These are phyloP conservation scores for Actias luna DNA, from an alignment of 2,888 invertebrate genomes.

Conservation along the genomic window DNA sequence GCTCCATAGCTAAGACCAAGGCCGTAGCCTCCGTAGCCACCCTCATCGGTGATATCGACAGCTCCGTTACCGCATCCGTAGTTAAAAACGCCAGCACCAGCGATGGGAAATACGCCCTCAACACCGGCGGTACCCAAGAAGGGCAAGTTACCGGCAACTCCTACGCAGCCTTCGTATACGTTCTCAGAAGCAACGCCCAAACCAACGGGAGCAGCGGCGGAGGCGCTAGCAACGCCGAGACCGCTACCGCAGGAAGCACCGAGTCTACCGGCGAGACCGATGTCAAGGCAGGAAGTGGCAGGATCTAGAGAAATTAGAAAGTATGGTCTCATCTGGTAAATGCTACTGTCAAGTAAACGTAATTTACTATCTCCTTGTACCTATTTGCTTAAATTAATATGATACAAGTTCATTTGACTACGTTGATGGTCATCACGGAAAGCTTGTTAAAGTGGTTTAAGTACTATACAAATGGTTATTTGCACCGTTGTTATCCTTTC, in stretches of 20 bases:
- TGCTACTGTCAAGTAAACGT: too few relatives aligned
- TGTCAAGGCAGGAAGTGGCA: too few relatives aligned
- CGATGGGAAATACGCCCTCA: constrained; percentile 35
- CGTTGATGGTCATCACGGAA: too few relatives aligned
- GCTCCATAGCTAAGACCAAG: constrained; percentile 8
- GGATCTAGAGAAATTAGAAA: too few relatives aligned
- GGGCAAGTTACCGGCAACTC: constrained; percentile 49
- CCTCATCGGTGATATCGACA: constrained; percentile 26
- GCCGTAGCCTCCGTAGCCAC: constrained; percentile 17
- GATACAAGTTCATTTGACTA: too few relatives aligned
- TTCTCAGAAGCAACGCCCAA: constrained; percentile 34
- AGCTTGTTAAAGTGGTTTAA: too few relatives aligned
- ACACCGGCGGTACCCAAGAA: constrained; percentile 51
- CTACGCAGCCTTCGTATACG: constrained; percentile 45
- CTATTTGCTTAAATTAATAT: too few relatives aligned
- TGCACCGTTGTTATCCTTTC: too few relatives aligned
- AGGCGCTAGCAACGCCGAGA: constrained; percentile 13
- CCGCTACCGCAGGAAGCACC: neutral
- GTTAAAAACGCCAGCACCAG: constrained; percentile 37
- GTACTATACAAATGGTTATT: too few relatives aligned
- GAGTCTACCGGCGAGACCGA: neutral
- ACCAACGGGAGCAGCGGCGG: constrained; percentile 25
- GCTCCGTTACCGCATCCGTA: constrained; percentile 42
- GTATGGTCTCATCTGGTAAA: too few relatives aligned
- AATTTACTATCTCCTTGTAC: too few relatives aligned